Conservation (phyloP, 1,140 invertebrate genomes). For the Drosophila oshimai region DNA sequence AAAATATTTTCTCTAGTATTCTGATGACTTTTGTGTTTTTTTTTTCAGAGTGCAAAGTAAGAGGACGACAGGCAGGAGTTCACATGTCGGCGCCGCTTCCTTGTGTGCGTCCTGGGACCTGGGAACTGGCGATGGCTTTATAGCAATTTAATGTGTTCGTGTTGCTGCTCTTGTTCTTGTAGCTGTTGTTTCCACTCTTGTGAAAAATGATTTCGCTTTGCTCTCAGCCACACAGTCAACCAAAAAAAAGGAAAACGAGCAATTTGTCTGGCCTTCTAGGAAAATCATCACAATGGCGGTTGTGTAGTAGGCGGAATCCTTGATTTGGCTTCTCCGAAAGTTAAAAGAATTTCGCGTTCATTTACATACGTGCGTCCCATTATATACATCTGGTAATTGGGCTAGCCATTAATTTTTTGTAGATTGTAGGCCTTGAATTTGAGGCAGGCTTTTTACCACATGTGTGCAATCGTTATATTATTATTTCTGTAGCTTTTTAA, state of each 20-base stretch:
- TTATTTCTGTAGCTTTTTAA: neutral
- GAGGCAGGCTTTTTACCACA: neutral
- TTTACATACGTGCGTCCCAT: constrained; percentile 27
- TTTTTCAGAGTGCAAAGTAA: neutral
- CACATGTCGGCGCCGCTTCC: constrained; percentile 40
- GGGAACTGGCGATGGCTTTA: constrained; percentile 58
- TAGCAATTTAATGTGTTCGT: constrained; percentile 72
- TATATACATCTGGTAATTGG: constrained; percentile 27
- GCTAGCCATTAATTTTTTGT: constrained; percentile 2
- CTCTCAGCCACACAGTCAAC: constrained; percentile 2
- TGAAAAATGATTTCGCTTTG: constrained; percentile 67
- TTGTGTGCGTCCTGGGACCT: constrained; percentile 15
- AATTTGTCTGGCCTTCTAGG: constrained; percentile 59
- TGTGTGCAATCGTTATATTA: constrained; percentile 4
- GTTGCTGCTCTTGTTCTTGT: constrained; percentile 10
- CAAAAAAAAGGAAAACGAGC: constrained; percentile 20
- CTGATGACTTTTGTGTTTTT: too few relatives aligned
- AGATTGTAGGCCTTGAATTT: neutral
- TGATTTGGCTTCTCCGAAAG: constrained; percentile 17
- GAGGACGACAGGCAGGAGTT: neutral
- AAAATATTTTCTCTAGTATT: too few relatives aligned
- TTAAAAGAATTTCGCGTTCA: constrained; percentile 2
- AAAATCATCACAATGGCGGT: constrained; percentile 34
- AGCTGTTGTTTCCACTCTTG: constrained; percentile 31
- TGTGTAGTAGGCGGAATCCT: constrained; percentile 10